phyloP scores from a whole-genome alignment of 2,113 vertebrate genomes.

The Gulo gulo region DNA sequence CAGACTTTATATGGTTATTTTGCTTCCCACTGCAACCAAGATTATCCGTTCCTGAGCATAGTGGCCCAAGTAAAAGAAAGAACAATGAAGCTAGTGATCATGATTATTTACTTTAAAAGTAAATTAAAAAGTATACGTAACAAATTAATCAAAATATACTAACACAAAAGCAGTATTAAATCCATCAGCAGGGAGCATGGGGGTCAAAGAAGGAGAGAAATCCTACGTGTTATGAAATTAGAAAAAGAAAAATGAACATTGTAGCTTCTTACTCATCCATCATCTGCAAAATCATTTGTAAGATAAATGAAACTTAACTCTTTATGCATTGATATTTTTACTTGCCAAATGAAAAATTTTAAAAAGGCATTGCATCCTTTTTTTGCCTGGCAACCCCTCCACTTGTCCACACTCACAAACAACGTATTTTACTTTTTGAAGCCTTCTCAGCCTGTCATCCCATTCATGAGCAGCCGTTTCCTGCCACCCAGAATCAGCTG shows the following conservation, averaged over 20 bases:
- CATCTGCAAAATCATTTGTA: neutral
- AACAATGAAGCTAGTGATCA: neutral
- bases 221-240: neutral
- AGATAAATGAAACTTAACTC: neutral
- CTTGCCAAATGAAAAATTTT: neutral
- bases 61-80: neutral
- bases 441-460: neutral
- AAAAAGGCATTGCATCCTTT: neutral
- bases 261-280: neutral
- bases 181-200: neutral
- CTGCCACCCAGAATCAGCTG: neutral
- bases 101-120: slow-evolving; percentile 12
- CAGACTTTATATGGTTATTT: neutral
- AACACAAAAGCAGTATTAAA: neutral
- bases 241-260: neutral
- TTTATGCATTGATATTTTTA: neutral
- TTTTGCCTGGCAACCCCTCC: neutral
- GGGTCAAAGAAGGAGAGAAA: neutral
- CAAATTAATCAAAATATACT: neutral
- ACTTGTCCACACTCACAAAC: neutral
- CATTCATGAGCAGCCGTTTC: neutral
- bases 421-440: neutral
- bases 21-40: neutral
- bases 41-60: neutral
- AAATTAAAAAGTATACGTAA: neutral